Evolutionary conservation across 2,113 vertebrate genomes (phyloP), one percentile per base, ranked within the genome.

Genomic region (Corvus hawaiiensis): DNA sequence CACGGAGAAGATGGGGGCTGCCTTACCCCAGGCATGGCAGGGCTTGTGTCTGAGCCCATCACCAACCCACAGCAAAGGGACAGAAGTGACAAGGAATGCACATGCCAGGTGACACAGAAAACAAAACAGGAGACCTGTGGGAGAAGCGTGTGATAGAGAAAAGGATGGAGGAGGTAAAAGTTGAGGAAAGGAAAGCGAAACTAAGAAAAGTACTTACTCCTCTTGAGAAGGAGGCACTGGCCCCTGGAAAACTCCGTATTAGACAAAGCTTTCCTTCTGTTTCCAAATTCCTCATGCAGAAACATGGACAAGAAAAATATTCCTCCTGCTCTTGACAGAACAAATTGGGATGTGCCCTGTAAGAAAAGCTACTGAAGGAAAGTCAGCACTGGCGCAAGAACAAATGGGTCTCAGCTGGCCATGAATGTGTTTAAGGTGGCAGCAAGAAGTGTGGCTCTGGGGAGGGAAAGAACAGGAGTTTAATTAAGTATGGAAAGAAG

Each of bases 11-110:
- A 52, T 2, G 6, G 13, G n/a, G 0, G 10, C 39, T 84, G 61
- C 49, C 28, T 72, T 30, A 16, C 18, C 35, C 33, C 0, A 0
- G 14, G 32, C 30, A 13, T 17, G 51, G 35, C 6, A 3, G 56
- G 28, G 6, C 26, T 55, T 3, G 12, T 68, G 55, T 37, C 56
- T 80, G 43, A 54, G 30, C 27, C 54, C 49, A 7, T 27, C 72
- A 48, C 41, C 22, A 39, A 51, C 19, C 12, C 39, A 8, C 59
- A 52, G 33, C 67, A 75, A 55, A 76, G 67, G 43, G 27, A 22
- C 32, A 39, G 37, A 39, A 56, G 27, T 16, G 68, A 74, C 72
- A 67, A 54, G 56, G 37, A 28, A 41, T 21, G 23, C 7, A 24
- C 2, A 3, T 0, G 0, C 55, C 11, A 20, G 12, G 30, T 64